These are phyloP conservation scores for Laticauda colubrina DNA, from an alignment of 2,113 vertebrate genomes.

Conservation along the genomic window DNA sequence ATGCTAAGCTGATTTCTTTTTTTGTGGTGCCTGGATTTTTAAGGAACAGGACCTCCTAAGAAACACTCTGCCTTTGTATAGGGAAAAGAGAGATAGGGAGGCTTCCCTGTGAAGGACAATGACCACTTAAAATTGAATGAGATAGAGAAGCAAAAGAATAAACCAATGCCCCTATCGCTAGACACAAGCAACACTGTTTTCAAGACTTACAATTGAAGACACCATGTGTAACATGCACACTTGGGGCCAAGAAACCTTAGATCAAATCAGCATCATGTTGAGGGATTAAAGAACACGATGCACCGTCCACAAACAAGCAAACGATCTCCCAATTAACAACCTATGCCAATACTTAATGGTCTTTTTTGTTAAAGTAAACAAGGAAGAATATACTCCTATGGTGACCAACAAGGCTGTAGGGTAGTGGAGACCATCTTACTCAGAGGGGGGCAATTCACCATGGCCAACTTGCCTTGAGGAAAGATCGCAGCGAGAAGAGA, in stretches of 20 bases:
- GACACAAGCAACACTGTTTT: fast-evolving
- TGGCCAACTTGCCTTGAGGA: background rate
- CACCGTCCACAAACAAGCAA: constrained; percentile 34
- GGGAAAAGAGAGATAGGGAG: too few relatives aligned
- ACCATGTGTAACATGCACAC: background rate
- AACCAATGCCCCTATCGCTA: background rate
- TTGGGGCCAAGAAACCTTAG: constrained; percentile 21
- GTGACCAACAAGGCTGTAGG: background rate
- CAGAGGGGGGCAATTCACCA: too few relatives aligned
- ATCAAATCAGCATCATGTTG: constrained; percentile 51
- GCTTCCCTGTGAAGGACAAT: too few relatives aligned
- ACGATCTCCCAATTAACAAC: constrained; percentile 30
- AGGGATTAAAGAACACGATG: constrained; percentile 47
- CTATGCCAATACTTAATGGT: background rate
- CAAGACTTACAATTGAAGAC: constrained; percentile 20
- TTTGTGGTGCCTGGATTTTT: too few relatives aligned
- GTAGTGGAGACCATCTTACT: background rate
- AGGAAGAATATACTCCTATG: too few relatives aligned
- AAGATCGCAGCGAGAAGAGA: background rate
- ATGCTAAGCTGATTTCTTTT: too few relatives aligned
- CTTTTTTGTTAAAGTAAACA: background rate
- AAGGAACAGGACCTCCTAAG: too few relatives aligned
- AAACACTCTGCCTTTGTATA: too few relatives aligned
- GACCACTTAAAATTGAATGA: too few relatives aligned
- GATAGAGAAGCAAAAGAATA: too few relatives aligned